A percentile compares a stretch with the other conserved stretches of the same genome.
Conservation (phyloP, 2,888 invertebrate species). For the Perdita meconis region DNA sequence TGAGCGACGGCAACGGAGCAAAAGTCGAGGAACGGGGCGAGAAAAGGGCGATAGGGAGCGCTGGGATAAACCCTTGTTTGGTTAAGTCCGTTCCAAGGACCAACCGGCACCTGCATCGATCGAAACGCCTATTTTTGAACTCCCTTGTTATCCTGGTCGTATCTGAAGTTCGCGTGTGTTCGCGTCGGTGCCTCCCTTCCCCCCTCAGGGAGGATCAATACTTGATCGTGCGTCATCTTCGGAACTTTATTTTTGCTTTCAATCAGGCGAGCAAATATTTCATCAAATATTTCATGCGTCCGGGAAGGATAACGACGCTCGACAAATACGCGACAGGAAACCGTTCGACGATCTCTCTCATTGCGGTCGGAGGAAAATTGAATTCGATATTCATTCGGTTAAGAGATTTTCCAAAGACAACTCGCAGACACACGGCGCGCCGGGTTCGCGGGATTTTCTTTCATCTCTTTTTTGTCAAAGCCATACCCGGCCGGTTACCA, state of each 20-base stretch:
- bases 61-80: conserved; percentile 44
- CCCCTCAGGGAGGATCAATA: conserved; percentile 67
- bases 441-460: conserved; percentile 29
- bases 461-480: conserved; percentile 39
- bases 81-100: conserved; percentile 59
- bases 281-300: too few relatives aligned
- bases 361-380: conserved; percentile 27
- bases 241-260: conserved; percentile 37
- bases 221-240: conserved; percentile 56
- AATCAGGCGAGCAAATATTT: conserved; percentile 29
- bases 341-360: conserved; percentile 14
- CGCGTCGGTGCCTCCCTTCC: conserved; percentile 29
- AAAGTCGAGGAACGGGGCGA: neutral
- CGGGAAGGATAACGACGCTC: conserved; percentile 30
- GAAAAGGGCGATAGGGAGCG: neutral
- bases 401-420: conserved; percentile 32
- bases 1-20: conserved; percentile 28
- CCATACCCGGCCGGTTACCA: conserved; percentile 17
- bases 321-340: conserved; percentile 17
- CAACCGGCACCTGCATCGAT: conserved; percentile 72
- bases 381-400: conserved; percentile 45
- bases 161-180: conserved; percentile 66
- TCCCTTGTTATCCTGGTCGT: conserved; percentile 73
- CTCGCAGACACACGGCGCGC: neutral
- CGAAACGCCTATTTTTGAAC: conserved; percentile 74